A percentile compares a stretch with the other conserved stretches of the same genome.
Evolutionary conservation across 1,140 invertebrate species (phyloP).

Genomic region (Andricus grossulariae): DNA sequence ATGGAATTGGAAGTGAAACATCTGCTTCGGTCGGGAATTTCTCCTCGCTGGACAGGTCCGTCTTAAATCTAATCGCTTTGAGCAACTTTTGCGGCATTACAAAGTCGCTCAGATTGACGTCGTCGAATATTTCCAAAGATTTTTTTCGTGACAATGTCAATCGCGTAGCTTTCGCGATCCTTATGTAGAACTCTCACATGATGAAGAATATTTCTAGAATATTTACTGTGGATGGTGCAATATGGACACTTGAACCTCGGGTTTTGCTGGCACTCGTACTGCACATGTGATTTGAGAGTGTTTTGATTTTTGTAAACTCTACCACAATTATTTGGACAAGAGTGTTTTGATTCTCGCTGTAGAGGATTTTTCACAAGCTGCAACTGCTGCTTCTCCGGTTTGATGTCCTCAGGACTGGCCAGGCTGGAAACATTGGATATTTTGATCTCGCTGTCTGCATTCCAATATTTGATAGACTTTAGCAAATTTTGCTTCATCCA

Average conservation of each 20-base stretch:
- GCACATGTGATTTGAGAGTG: conserved; percentile 6
- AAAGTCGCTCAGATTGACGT: conserved; percentile 13
- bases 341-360: neutral
- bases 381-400: neutral
- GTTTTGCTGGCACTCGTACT: conserved; percentile 75
- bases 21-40: too few relatives aligned
- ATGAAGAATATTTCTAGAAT: conserved; percentile 75
- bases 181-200: conserved; percentile 67
- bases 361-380: neutral
- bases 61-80: neutral
- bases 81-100: neutral
- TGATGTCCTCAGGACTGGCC: neutral
- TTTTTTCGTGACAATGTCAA: conserved; percentile 22
- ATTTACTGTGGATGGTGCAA: conserved; percentile 75
- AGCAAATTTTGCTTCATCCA: conserved; percentile 9
- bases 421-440: conserved; percentile 21
- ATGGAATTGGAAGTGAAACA: too few relatives aligned
- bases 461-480: neutral
- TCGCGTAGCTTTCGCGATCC: neutral
- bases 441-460: conserved; percentile 1
- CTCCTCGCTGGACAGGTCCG: too few relatives aligned
- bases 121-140: conserved; percentile 20
- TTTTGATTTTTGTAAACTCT: neutral
- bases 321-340: conserved; percentile 15
- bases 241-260: conserved; percentile 78